Conservation (phyloP, 2,888 invertebrate genomes). For the Lasiommata megera region DNA sequence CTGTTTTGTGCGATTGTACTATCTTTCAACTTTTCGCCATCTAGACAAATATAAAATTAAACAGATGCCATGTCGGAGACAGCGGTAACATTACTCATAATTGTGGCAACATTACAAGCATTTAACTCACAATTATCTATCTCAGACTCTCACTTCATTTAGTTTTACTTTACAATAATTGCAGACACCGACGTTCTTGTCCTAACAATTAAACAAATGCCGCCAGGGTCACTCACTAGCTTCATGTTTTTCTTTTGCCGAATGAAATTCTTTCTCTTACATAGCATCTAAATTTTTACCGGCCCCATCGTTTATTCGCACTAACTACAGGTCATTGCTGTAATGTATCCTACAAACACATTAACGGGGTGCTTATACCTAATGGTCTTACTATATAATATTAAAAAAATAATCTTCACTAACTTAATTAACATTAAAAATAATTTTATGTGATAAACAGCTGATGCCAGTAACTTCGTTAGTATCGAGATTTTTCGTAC, state of each 20-base stretch:
- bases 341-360: too few relatives aligned
- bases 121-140: conserved; percentile 34
- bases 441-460: too few relatives aligned
- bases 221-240: conserved; percentile 30
- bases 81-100: conserved; percentile 32
- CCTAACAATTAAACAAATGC: conserved; percentile 35
- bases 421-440: too few relatives aligned
- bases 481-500: too few relatives aligned
- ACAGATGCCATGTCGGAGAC: conserved; percentile 13
- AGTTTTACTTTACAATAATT: conserved; percentile 37
- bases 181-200: conserved; percentile 32
- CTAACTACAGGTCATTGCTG: too few relatives aligned
- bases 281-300: background rate
- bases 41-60: conserved; percentile 9
- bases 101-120: conserved; percentile 33
- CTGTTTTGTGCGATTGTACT: background rate
- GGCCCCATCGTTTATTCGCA: too few relatives aligned
- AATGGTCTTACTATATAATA: too few relatives aligned
- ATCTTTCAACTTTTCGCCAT: background rate
- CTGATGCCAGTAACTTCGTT: too few relatives aligned
- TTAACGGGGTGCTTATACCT: too few relatives aligned
- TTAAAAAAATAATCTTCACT: too few relatives aligned
- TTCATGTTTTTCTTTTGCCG: conserved; percentile 19
- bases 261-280: conserved; percentile 19
- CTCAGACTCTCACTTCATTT: conserved; percentile 34